phyloP scores from a whole-genome alignment of 2,797 vertebrate genomes.

The Tadarida brasiliensis region DNA sequence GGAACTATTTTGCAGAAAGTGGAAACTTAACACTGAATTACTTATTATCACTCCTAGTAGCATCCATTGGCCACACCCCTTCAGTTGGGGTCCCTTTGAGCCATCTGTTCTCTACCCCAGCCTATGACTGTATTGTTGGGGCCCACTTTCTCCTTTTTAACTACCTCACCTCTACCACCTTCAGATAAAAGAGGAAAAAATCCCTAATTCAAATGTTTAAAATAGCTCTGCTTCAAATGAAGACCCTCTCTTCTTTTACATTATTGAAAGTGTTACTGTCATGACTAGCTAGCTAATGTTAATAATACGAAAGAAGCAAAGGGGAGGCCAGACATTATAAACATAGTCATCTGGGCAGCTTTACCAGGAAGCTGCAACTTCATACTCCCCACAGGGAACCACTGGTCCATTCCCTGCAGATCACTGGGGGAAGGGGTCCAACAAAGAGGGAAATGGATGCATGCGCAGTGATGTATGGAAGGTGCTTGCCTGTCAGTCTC shows the following conservation, averaged over 20 bases:
- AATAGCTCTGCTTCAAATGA: background rate
- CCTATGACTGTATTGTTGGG: background rate
- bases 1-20: background rate
- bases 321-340: no score
- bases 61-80: background rate
- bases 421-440: no score
- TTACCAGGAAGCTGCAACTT: no score
- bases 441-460: no score
- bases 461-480: no score
- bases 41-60: background rate
- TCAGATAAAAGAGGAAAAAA: conserved; percentile 40
- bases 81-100: background rate
- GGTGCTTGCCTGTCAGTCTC: no score
- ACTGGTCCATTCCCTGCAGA: no score
- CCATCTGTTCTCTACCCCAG: background rate
- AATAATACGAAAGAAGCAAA: no score
- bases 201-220: background rate
- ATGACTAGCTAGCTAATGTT: no score
- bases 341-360: no score
- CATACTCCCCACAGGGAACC: no score
- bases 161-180: background rate
- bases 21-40: background rate
- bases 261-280: background rate
- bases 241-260: background rate
- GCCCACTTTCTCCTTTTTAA: conserved; percentile 20